These are phyloP conservation scores for Iselma pallidipennis DNA, from an alignment of 2,888 invertebrate species.

Conservation along the genomic window DNA sequence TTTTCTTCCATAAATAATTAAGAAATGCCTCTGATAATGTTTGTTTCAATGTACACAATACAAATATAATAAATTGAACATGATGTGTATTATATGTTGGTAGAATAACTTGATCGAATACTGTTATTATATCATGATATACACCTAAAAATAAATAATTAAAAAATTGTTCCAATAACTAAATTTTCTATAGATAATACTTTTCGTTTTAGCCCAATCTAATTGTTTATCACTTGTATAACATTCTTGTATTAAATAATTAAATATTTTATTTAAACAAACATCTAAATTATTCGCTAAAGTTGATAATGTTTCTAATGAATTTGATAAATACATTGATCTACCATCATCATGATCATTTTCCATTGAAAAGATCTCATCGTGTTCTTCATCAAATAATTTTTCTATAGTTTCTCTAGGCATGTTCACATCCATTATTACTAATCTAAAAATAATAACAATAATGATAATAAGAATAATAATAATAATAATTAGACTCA, in stretches of 20 bases:
- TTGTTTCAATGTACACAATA: slow-evolving; percentile 69
- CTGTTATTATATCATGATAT: slow-evolving; percentile 64
- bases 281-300: slow-evolving; percentile 73
- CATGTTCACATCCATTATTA: slow-evolving; percentile 75
- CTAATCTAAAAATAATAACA: slow-evolving; percentile 61
- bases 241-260: slow-evolving; percentile 68
- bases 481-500: slow-evolving; percentile 26
- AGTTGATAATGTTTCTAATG: slow-evolving; percentile 2
- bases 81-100: slow-evolving; percentile 83
- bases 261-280: slow-evolving; percentile 73
- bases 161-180: neutral
- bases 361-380: slow-evolving; percentile 63
- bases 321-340: slow-evolving; percentile 30
- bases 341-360: slow-evolving; percentile 53
- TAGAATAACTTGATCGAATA: slow-evolving; percentile 81
- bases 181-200: neutral
- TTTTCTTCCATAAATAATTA: slow-evolving; percentile 73
- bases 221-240: slow-evolving; percentile 57
- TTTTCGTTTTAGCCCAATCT: slow-evolving; percentile 62
- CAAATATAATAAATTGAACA: slow-evolving; percentile 77
- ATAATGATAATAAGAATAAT: slow-evolving; percentile 11
- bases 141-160: slow-evolving; percentile 47
- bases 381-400: slow-evolving; percentile 30
- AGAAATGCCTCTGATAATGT: slow-evolving; percentile 67
- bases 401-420: slow-evolving; percentile 61